Base-by-base conservation (phyloP, 2,888 invertebrate species). In the Ferdinandea cuprea region DNA sequence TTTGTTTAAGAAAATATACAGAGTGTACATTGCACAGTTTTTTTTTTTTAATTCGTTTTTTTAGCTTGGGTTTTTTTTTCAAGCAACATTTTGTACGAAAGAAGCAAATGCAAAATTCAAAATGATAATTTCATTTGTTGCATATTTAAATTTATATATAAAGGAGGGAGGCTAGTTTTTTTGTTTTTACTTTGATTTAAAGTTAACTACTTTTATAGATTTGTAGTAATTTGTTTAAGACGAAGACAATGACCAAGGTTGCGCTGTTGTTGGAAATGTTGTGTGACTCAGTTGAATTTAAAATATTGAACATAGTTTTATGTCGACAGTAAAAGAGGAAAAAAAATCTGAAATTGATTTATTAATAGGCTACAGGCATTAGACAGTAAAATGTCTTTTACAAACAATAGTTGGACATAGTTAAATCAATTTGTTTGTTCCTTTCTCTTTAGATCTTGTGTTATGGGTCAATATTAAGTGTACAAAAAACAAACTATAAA, bases 81-180 rank as follows among this genome's bases (percentile, higher is more conserved):
- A 71, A 78, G 80, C 80, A 68, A 80, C 63, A 15, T 28, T 78
- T 72, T 74, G 68, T 74, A 74, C 74, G 63, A 80, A 66, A 68
- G 66, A 79, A 72, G 54, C 66, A 73, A 79, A 52, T 68, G 68
- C 74, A 74, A 59, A 56, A 68, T 74, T 50, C 52, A 71, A 63
- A 71, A 63, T 58, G 61, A 56, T 44, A 54, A 61, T 76, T 69
- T 48, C 17, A 19, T 21, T 9, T 44, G 15, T 3, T 74, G 59
- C 46, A 61, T 54, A 69, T 56, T 56, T 59, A 37, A 52, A 61
- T 56, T 63, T 68, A 46, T 30, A 21, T 28, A 54, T 42, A 54
- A 61, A 76, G 59, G 76, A 76, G 69, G 69, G 69, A 76, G 69
- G 54, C 37, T 69, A 76, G 68, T 15, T 54, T 69, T 61, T 40